Evolutionary conservation across 2,797 vertebrate species (phyloP), one percentile per base, ranked within the genome.

Genomic region (Xiphorhynchus erythropygius): DNA sequence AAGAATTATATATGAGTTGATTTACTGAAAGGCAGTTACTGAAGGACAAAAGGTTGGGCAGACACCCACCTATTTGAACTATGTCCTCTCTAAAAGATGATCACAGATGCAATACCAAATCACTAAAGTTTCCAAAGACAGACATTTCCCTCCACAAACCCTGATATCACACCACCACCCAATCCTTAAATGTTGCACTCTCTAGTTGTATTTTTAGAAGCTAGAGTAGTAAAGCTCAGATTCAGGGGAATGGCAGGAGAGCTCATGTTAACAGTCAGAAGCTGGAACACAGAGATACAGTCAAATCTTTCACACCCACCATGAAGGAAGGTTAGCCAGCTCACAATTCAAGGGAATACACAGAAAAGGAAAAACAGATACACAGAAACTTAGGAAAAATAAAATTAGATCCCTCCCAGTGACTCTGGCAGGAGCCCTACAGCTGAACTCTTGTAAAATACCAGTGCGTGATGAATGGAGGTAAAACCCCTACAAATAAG

Each of bases 151-250:
- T 3, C 7, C 2, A 1, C 21, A 89, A 84, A 65, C 14, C 23
- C 27, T 55, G 3, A 37, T 44, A 44, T 68, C 37, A 16, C 0
- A 2, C 17, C 32, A 56, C 24, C 32, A 64, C 18, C 22, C 11
- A 60, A 25, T 22, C 41, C 18, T 41, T 41, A 35, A 39, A 19
- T 18, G 6, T 10, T 64, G 19, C 7, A 32, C 27, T 41, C 15
- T 6, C 4, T 7, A 27, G 50, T 15, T 0, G 3, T 16, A 7
- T 23, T 41, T 74, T 73, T 14, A 37, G 50, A 41, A 37, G 13
- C 41, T 0, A 53, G 55, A 42, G 41, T 13, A 19, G 28, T 11
- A 52, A 46, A 77, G 13, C 11, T 49, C n/a, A 46, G 14, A 35
- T 87, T 73, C 56, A 68, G 35, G 41, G n/a, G 19, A 87, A 83